Evolutionary conservation across 2,888 invertebrate genomes (phyloP).

Genomic region (Chrysodeixis includens): DNA sequence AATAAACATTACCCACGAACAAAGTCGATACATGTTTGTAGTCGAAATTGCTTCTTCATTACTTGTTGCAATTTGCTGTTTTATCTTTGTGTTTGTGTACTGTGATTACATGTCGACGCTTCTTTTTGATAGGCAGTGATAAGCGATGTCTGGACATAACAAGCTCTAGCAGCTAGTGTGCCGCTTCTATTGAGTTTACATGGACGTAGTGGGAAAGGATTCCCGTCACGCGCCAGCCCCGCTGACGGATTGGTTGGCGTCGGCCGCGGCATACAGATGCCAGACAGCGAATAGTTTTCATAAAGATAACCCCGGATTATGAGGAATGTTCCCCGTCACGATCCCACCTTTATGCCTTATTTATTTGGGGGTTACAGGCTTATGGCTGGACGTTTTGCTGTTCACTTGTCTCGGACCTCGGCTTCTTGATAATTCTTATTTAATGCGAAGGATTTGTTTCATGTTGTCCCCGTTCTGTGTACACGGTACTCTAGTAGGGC

Average conservation of each 20-base stretch:
- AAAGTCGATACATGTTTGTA: no score
- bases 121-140: no score
- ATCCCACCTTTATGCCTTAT: constrained; percentile 61
- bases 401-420: constrained; percentile 37
- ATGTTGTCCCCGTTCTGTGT: not conserved
- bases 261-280: constrained; percentile 74
- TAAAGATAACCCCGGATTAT: constrained; percentile 81
- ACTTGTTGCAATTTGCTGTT: no score
- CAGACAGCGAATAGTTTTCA: constrained; percentile 74
- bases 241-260: constrained; percentile 77
- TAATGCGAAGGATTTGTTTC: constrained; percentile 16
- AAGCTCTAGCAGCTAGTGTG: not conserved
- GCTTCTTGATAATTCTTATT: constrained; percentile 40
- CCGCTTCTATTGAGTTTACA: constrained; percentile 37
- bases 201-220: constrained; percentile 51
- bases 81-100: no score
- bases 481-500: not conserved
- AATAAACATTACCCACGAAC: no score
- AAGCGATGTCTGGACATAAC: not conserved
- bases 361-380: constrained; percentile 60
- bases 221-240: constrained; percentile 71
- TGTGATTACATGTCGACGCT: no score
- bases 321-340: constrained; percentile 70
- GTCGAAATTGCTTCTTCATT: no score
- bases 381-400: constrained; percentile 53